Base-by-base conservation (phyloP, 2,888 invertebrate species). In the Eucera pruinosa region DNA sequence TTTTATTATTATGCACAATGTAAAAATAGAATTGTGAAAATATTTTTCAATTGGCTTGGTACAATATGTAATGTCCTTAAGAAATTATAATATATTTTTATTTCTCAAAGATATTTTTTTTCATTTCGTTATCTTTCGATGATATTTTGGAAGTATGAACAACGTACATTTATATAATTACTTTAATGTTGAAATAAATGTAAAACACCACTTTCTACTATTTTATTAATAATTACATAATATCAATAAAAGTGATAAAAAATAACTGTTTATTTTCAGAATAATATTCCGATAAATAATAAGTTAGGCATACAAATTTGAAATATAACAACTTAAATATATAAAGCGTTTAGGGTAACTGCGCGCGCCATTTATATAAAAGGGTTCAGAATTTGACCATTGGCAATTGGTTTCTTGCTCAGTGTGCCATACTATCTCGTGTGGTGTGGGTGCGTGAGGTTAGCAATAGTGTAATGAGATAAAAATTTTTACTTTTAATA, bases 11-110 rank as follows among this genome's bases (percentile, higher is more conserved):
- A 48, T 48, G 23, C 61, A 60, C 36, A 61, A 61, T 47, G 39
- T 13, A 65, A 67, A 58, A 62, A 27, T 61, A 71, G 47, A 70
- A 62, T 57, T 76, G 47, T 70, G 66, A 66, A 77, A 69, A 57
- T 60, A 55, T 65, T 45, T 54, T 41, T 60, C 18, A 41, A 60
- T 48, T 43, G 15, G 50, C 52, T 67, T 67, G 41, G 60, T 48
- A 67, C 39, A 23, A 57, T 60, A 60, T 65, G 54, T 70, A 60
- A 70, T 75, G 23, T 54, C 27, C 54, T 60, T 30, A 64, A 54
- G 48, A 43, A 48, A 20, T 39, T 72, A 67, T 52, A 62, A 65
- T 75, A 74, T 27, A 72, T 66, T 72, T 45, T 61, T 62, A 73
- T 50, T 67, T 75, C 60, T 60, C 6, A 43, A 61, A 65, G 45